A percentile compares a stretch with the other conserved stretches of the same genome.
phyloP scores from a whole-genome alignment of 1,140 invertebrate species.

The Bombyx mori region ASM3026992v2 NC_085126.1:3845501-3846000 shows the following conservation, averaged over 20 bases:
- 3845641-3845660: conserved; percentile 1
- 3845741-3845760: conserved; percentile 1
- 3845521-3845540: not conserved
- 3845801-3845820: conserved; percentile 3
- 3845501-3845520: not conserved
- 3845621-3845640: conserved; percentile 5
- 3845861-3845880: not conserved
- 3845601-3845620: not conserved
- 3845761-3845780: conserved; percentile 2
- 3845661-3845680: conserved; percentile 1
- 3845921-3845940: conserved; percentile 5
- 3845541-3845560: not conserved
- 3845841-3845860: conserved; percentile 4
- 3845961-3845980: conserved; percentile 1
- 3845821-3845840: conserved; percentile 1
- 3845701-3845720: not conserved
- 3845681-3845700: conserved; percentile 3
- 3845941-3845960: not conserved
- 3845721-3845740: not conserved
- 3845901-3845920: not conserved
- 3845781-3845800: not conserved
- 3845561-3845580: conserved; percentile 3
- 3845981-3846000: conserved; percentile 3
- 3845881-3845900: conserved; percentile 1
- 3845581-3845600: not conserved